Conservation (phyloP, 2,888 invertebrate species). For the Nudaria mundana region DNA sequence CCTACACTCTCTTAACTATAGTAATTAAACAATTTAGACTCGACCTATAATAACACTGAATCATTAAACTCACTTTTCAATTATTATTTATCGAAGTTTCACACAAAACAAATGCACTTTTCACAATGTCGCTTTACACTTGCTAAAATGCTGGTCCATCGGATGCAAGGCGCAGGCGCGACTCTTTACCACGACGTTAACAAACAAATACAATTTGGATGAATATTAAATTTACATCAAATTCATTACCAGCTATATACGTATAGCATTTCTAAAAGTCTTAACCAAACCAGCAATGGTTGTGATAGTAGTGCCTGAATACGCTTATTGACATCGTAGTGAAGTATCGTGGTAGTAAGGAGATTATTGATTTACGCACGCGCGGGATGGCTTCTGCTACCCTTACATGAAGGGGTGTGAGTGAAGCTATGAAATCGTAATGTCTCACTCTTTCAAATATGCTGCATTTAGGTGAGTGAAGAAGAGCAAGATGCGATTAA, state of each 20-base stretch:
- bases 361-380: conserved; percentile 74
- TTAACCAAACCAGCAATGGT: conserved; percentile 37
- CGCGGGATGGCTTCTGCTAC: conserved; percentile 55
- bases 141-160: conserved; percentile 60
- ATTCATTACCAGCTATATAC: conserved; percentile 39
- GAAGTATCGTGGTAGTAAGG: conserved; percentile 32
- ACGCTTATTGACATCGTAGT: conserved; percentile 3
- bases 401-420: conserved; percentile 44
- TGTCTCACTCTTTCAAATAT: conserved; percentile 32
- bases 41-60: too few relatives aligned
- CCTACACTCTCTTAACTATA: not conserved
- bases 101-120: conserved; percentile 65
- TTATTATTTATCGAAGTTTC: conserved; percentile 42
- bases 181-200: conserved; percentile 32
- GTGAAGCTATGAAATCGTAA: conserved; percentile 19
- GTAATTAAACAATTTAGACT: conserved; percentile 15
- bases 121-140: conserved; percentile 62
- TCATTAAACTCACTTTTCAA: conserved; percentile 63
- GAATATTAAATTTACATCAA: not conserved
- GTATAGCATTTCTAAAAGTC: fast-evolving
- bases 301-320: not conserved
- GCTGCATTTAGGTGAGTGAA: too few relatives aligned
- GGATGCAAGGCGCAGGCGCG: conserved; percentile 73
- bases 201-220: conserved; percentile 35
- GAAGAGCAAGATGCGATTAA: too few relatives aligned